Conservation (phyloP, 2,113 vertebrate genomes). For the Ardeotis arabs region DNA sequence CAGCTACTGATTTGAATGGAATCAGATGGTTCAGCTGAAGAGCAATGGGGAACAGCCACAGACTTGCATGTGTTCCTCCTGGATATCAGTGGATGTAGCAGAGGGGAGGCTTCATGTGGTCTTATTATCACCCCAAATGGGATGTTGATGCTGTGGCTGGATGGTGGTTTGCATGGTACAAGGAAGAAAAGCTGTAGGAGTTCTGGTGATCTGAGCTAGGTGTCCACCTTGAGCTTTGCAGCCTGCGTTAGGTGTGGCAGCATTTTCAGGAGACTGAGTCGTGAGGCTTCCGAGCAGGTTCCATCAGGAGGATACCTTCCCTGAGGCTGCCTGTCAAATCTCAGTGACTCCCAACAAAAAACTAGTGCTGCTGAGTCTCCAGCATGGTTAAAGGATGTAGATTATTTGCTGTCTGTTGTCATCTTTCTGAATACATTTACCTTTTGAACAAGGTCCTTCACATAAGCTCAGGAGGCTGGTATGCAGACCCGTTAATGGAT, state of each 20-base stretch:
- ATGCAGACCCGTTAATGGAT: slow-evolving; percentile 65
- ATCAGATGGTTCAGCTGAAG: neutral
- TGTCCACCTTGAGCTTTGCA: slow-evolving; percentile 50
- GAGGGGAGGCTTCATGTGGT: fast-evolving
- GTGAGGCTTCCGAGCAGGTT: neutral
- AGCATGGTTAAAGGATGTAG: neutral
- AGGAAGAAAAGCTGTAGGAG: neutral
- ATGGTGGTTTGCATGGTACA: neutral
- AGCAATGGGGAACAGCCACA: neutral
- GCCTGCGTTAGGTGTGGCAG: neutral
- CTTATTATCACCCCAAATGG: neutral
- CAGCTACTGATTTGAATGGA: neutral
- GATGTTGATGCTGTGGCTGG: neutral
- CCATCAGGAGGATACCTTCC: neutral
- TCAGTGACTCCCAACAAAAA: neutral
- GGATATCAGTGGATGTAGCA: neutral
- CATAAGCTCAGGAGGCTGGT: slow-evolving; percentile 41
- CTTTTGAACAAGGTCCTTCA: slow-evolving; percentile 67
- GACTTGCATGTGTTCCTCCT: neutral
- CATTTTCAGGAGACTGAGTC: fast-evolving
- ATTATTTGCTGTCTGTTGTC: slow-evolving; percentile 40
- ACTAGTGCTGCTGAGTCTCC: neutral
- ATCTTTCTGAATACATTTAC: slow-evolving; percentile 60
- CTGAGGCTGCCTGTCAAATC: neutral
- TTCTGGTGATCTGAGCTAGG: slow-evolving; percentile 34